Evolutionary conservation across 92 coral and sea anemone genomes (phyloP), one percentile per base, ranked within the genome.

Genomic region (Pocillopora meandrina): DNA sequence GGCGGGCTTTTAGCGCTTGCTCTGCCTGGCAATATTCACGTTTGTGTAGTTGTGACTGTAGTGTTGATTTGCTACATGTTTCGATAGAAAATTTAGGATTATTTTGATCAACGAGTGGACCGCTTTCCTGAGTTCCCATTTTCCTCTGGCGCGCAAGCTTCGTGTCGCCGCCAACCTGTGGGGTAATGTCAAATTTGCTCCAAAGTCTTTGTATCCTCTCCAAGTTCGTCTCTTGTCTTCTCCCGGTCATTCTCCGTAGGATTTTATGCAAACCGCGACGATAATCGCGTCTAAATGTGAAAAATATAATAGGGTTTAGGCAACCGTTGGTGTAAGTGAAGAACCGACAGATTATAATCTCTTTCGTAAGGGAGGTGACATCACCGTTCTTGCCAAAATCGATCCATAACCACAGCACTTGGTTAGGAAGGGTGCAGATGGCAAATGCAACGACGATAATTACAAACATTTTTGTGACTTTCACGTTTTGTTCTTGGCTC

Each of bases 311-410:
- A 13, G 92, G 92, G 62, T 90, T 90, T n/a, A 90, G 4, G 36
- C 89, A 90, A 60, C 89, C 60, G 81, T 90, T 90, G 10, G 90
- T 78, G 52, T 90, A 90, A 9, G 90, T 90, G 77, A 90, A 90
- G 70, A 87, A 86, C n/a, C 87, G 92, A 21, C 92, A 90, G 9
- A 86, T 23, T 42, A 86, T 21, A 14, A 75, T 36, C 8, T 89
- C 92, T 18, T 65, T 89, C 23, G 73, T 80, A 62, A 65, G 33
- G 36, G 70, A 65, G 12, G 70, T 65, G 2, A 65, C 26, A 33
- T 65, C 36, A 9, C 70, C 70, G 9, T 65, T 33, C n/a, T 65
- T 65, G 70, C 70, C 70, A 14, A 90, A 90, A 56, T 86, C 92
- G 21, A 72, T 42, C 92, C 92, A 90, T 12, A 90, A 23, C 92